Evolutionary conservation across 2,113 vertebrate species (phyloP).

Genomic region (Morone saxatilis): DNA sequence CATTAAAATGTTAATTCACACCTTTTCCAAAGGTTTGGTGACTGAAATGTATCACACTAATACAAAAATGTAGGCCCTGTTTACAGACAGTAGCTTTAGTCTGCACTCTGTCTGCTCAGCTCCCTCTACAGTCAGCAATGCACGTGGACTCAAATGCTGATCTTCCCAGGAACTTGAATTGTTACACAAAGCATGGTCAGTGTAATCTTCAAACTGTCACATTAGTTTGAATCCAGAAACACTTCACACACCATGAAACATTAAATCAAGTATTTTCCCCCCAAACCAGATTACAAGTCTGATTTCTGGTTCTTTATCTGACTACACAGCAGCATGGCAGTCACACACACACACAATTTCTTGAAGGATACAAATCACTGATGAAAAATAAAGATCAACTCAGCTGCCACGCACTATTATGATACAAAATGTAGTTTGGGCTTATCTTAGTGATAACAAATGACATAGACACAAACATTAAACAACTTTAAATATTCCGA

Average conservation of each 20-base stretch:
- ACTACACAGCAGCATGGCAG: slow-evolving; percentile 14
- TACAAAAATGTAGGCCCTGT: background rate
- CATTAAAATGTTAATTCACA: background rate
- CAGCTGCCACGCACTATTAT: slow-evolving; percentile 34
- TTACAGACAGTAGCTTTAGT: background rate
- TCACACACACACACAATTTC: background rate
- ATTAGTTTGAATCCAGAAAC: slow-evolving; percentile 24
- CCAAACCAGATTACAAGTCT: slow-evolving; percentile 38
- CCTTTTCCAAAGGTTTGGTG: background rate
- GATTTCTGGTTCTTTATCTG: slow-evolving; percentile 47
- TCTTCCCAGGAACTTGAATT: slow-evolving; percentile 10
- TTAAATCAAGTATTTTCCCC: slow-evolving; percentile 24
- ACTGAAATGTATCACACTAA: background rate
- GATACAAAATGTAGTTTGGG: slow-evolving; percentile 27
- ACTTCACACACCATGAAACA: slow-evolving; percentile 25
- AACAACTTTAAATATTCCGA: background rate
- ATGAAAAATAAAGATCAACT: slow-evolving; percentile 44
- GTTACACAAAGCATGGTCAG: slow-evolving; percentile 15
- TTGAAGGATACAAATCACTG: slow-evolving; percentile 21
- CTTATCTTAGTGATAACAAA: slow-evolving; percentile 22
- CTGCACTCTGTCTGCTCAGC: slow-evolving; percentile 14
- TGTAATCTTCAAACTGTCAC: slow-evolving; percentile 36
- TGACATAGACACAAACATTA: slow-evolving; percentile 32
- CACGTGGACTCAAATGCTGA: slow-evolving; percentile 5
- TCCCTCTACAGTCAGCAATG: slow-evolving; percentile 29